Evolutionary conservation across 2,797 vertebrate species (phyloP).

Genomic region (Cossypha heuglini): DNA sequence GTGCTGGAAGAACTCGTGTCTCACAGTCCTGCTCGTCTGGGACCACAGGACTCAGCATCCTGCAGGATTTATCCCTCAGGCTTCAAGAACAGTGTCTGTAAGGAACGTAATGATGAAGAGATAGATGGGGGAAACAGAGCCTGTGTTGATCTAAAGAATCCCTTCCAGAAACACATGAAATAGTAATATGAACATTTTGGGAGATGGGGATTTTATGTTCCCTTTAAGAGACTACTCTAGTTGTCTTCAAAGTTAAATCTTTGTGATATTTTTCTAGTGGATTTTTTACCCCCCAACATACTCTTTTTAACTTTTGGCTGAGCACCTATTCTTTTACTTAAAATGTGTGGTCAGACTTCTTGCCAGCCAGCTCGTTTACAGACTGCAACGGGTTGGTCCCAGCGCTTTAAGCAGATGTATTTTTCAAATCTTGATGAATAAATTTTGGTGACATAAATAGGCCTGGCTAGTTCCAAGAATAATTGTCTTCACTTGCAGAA

Average conservation of each 20-base stretch:
- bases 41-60: background rate
- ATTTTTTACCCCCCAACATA: fast-evolving
- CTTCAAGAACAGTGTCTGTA: background rate
- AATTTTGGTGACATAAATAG: conserved; percentile 35
- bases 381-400: background rate
- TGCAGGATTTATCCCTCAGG: background rate
- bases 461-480: conserved; percentile 32
- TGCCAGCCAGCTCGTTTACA: background rate
- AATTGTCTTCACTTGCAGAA: conserved; percentile 41
- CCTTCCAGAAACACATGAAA: background rate
- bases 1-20: background rate
- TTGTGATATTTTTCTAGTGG: background rate
- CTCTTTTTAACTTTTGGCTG: background rate
- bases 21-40: background rate
- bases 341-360: background rate
- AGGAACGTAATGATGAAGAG: background rate
- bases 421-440: conserved; percentile 47
- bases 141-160: background rate
- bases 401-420: background rate
- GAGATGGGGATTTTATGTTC: background rate
- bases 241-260: background rate
- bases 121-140: background rate
- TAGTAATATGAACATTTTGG: background rate
- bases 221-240: background rate
- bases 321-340: background rate